phyloP scores from a whole-genome alignment of 2,113 vertebrate genomes.

The Saccopteryx leptura region DNA sequence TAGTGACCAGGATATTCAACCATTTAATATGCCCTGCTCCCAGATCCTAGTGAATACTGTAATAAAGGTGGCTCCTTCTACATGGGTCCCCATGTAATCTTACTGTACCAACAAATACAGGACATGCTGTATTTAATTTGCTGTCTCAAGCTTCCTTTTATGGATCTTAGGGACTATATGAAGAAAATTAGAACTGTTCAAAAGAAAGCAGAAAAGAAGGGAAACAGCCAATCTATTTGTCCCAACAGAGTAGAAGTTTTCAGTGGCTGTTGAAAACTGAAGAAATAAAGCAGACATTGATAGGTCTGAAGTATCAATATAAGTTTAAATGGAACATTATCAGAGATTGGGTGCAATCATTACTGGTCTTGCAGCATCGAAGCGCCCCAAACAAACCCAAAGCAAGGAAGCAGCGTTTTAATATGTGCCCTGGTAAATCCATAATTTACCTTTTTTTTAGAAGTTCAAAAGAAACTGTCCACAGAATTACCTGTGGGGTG shows the following conservation, averaged over 20 bases:
- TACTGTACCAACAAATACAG: background rate
- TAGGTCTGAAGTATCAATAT: background rate
- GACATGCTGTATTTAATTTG: background rate
- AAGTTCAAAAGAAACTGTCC: constrained; percentile 14
- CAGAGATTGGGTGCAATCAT: background rate
- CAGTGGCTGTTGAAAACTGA: background rate
- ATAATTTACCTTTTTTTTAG: background rate
- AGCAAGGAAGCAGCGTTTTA: background rate
- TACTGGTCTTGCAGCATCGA: background rate
- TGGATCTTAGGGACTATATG: background rate
- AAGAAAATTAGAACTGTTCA: constrained; percentile 3
- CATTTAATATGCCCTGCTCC: background rate
- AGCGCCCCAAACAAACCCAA: background rate
- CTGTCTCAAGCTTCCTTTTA: background rate
- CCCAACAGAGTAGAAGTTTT: background rate
- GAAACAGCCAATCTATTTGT: background rate
- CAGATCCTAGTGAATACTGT: background rate
- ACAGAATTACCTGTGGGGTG: background rate
- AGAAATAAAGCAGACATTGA: background rate
- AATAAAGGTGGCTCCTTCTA: background rate
- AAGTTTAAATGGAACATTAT: background rate
- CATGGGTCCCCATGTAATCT: background rate
- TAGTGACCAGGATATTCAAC: background rate
- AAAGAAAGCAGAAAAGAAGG: background rate
- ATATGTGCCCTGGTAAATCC: background rate